Percentiles rank a stretch among this genome's conserved stretches.
phyloP scores from a whole-genome alignment of 2,797 vertebrate species.

The Hypotaenidia philippensis region DNA sequence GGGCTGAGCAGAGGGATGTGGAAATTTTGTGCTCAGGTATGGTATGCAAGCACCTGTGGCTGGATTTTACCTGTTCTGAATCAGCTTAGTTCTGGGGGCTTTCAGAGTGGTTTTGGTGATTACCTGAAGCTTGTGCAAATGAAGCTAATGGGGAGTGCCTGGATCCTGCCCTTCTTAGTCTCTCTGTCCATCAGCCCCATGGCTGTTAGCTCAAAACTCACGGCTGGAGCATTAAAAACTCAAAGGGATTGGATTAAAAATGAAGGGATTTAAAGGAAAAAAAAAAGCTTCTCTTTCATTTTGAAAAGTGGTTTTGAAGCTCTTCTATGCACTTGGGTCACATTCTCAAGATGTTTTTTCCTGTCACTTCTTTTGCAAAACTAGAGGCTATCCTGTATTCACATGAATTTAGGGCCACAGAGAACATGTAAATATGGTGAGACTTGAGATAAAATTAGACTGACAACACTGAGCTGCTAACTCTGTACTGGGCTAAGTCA shows the following conservation, averaged over 20 bases:
- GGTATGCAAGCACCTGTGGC: background rate
- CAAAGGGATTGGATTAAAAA: background rate
- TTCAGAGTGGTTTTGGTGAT: background rate
- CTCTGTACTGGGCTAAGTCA: background rate
- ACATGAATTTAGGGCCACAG: background rate
- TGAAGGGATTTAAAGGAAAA: background rate
- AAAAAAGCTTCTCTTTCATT: background rate
- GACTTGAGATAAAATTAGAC: slow-evolving; percentile 22
- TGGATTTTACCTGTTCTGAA: background rate
- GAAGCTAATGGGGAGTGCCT: accelerated
- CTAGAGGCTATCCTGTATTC: background rate
- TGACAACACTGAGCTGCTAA: background rate
- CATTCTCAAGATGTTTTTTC: background rate
- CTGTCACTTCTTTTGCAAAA: background rate
- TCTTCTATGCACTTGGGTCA: background rate
- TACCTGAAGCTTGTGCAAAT: background rate
- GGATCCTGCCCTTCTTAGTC: background rate
- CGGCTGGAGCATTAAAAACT: background rate
- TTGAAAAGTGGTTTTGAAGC: background rate
- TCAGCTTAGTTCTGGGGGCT: background rate
- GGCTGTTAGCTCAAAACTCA: background rate
- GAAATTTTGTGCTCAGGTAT: background rate
- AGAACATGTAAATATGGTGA: background rate
- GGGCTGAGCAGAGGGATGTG: background rate
- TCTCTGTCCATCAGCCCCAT: background rate